Base-by-base conservation (phyloP, 1,140 invertebrate genomes). In the Drosophila bipectinata region DNA sequence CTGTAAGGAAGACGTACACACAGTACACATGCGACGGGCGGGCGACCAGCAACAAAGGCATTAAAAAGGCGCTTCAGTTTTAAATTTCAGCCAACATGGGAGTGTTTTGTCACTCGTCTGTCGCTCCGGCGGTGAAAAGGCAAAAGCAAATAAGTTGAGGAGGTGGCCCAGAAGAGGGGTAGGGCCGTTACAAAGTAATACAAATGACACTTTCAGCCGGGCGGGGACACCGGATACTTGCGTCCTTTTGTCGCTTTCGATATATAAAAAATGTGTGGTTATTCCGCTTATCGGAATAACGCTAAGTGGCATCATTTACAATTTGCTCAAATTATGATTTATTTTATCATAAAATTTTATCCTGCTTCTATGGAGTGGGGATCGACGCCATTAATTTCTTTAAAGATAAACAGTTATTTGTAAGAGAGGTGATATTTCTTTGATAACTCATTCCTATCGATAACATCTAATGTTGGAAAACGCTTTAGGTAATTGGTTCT, bases 1-100 rank as follows among this genome's bases (percentile, higher is more conserved):
- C 61, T 72, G 66, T 62, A 67, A 75, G 61, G 48, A 68, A 71
- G 57, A 59, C 61, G 45, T 60, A 61, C 56, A 54, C 49, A 58
- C 53, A 59, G 28, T 37, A 51, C 28, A 58, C 30, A 59, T 24
- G 57, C 57, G 26, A 26, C 41, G 10, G 26, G 26, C 26, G 12
- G 55, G 41, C 15, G 26, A 21, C 12, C 26, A 21, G 6, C 41
- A 51, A 49, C 44, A 59, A 59, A 12, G 57, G 63, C 52, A 53
- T 57, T 52, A 74, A 58, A 55, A 72, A 61, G 59, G 55, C 67
- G 66, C 58, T 56, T 56, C 72, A 52, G 80, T 75, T 84, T 83
- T 76, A 84, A 83, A 83, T 83, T 84, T 83, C 80, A 84, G 34
- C 34, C 67, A 34, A 64, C 63, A 39, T 56, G 66, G 63, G 66